Percentiles rank a stretch among this genome's conserved stretches.
Conservation (phyloP, 1,140 invertebrate genomes). For the Tetragonula clypearis region DNA sequence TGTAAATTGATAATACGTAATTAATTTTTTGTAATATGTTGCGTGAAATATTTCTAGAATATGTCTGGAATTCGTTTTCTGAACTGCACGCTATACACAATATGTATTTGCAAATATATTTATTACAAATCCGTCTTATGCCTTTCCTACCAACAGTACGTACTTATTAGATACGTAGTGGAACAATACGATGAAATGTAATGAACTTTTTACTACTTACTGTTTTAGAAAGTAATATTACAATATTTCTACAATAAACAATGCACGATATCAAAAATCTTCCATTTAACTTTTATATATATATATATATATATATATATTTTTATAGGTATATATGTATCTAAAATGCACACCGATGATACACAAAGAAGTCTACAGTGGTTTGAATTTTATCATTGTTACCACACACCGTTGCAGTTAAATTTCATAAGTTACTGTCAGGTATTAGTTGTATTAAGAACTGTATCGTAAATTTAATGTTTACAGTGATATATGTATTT, state of each 20-base stretch:
- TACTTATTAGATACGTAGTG: not conserved
- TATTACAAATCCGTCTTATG: not conserved
- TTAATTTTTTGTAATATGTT: not conserved
- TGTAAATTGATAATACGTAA: not conserved
- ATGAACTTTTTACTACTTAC: not conserved
- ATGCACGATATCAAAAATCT: not conserved
- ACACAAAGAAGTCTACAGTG: no score
- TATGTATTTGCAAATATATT: not conserved
- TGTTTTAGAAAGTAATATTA: not conserved
- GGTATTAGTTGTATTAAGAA: not conserved
- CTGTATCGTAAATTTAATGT: constrained; percentile 1
- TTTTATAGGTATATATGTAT: not conserved
- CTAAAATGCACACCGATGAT: no score
- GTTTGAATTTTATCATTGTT: constrained; percentile 24
- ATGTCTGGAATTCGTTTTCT: not conserved
- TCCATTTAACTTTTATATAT: not conserved
- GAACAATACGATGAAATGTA: not conserved
- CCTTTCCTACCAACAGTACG: not conserved
- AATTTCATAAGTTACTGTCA: constrained; percentile 1
- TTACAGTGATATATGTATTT: not conserved
- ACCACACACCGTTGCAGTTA: constrained; percentile 39
- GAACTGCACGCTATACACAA: not conserved
- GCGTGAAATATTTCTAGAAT: not conserved
- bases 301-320: not conserved
- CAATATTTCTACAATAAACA: not conserved